Percentiles rank a stretch among this genome's conserved stretches.
These are phyloP conservation scores for Percopsis transmontana DNA, from an alignment of 2,113 vertebrate species.

Conservation along the genomic window DNA sequence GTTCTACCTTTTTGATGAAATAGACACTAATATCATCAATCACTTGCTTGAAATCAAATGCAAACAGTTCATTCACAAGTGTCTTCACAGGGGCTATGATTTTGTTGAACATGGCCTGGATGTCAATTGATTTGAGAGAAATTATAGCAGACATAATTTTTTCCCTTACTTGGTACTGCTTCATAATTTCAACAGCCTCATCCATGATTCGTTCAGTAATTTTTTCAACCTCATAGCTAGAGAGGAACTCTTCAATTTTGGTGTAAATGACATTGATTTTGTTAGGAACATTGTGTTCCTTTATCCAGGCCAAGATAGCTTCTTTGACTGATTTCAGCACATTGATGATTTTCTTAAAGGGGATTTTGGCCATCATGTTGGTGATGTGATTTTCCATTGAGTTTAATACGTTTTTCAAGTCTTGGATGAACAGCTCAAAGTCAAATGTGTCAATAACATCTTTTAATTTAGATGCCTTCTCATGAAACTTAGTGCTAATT, in stretches of 20 bases:
- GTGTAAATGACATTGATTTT: slow-evolving; percentile 74
- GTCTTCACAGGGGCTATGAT: slow-evolving; percentile 69
- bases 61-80: slow-evolving; percentile 75
- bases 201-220: slow-evolving; percentile 80
- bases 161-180: slow-evolving; percentile 82
- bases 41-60: slow-evolving; percentile 81
- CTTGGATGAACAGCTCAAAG: slow-evolving; percentile 67
- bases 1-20: slow-evolving; percentile 75
- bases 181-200: slow-evolving; percentile 79
- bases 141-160: slow-evolving; percentile 71
- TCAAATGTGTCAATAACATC: slow-evolving; percentile 80
- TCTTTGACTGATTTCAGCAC: slow-evolving; percentile 76
- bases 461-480: slow-evolving; percentile 79
- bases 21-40: slow-evolving; percentile 80
- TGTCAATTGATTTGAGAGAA: slow-evolving; percentile 76
- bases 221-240: slow-evolving; percentile 82
- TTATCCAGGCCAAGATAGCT: slow-evolving; percentile 70
- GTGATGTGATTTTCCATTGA: slow-evolving; percentile 67
- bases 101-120: slow-evolving; percentile 75
- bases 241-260: slow-evolving; percentile 76
- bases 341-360: slow-evolving; percentile 74
- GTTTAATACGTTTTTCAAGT: slow-evolving; percentile 71
- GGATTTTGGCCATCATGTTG: slow-evolving; percentile 71
- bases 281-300: slow-evolving; percentile 77
- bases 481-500: slow-evolving; percentile 77